Percentiles rank a stretch among this genome's conserved stretches.
phyloP scores from a whole-genome alignment of 2,113 vertebrate species.

The Dascyllus trimaculatus region DNA sequence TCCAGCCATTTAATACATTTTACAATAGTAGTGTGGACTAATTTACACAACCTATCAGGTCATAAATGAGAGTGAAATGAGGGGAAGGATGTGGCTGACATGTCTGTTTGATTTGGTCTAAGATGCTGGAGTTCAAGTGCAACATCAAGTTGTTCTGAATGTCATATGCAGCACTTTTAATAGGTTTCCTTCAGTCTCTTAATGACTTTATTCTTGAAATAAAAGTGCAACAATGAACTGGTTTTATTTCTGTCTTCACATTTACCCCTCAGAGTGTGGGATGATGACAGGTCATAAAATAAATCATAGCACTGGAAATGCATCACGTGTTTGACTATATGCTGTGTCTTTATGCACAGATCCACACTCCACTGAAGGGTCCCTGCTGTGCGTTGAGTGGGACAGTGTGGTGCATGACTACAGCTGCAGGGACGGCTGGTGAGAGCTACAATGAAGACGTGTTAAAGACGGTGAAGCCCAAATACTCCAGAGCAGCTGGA shows the following conservation, averaged over 20 bases:
- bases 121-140: no score
- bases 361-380: neutral
- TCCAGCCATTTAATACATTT: no score
- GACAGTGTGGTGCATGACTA: constrained; percentile 32
- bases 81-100: no score
- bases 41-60: no score
- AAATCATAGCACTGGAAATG: neutral
- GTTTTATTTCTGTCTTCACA: no score
- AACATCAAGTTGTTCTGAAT: no score
- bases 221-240: no score
- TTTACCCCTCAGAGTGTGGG: neutral
- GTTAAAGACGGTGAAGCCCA: constrained; percentile 51
- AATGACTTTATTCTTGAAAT: neutral
- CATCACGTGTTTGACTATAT: neutral
- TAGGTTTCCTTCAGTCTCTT: neutral
- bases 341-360: neutral
- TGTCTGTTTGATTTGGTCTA: no score
- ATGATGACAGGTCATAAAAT: neutral
- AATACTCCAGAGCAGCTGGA: constrained; percentile 74
- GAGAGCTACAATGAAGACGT: constrained; percentile 50
- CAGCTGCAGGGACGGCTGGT: constrained; percentile 58
- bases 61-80: no score
- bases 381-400: constrained; percentile 33
- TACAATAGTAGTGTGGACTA: no score
- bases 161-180: no score